Percentiles rank a stretch among this genome's conserved stretches.
Evolutionary conservation across 2,113 vertebrate genomes (phyloP).

Genomic region (Nannospalax galili): DNA sequence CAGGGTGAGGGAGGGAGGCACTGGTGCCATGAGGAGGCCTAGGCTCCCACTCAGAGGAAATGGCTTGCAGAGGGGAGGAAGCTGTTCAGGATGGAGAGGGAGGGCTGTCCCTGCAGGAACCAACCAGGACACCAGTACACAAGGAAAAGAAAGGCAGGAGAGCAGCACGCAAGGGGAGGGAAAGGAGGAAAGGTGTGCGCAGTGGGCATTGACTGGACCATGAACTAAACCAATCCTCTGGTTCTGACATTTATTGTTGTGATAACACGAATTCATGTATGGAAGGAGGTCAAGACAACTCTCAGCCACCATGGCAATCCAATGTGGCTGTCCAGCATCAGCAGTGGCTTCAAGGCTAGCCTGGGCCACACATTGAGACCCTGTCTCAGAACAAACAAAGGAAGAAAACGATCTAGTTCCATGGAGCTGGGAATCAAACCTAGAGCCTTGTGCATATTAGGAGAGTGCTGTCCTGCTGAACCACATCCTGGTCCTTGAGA

Average conservation of each 20-base stretch:
- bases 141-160: not conserved
- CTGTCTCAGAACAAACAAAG: not conserved
- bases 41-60: not conserved
- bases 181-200: too few species aligned
- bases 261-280: not conserved
- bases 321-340: not conserved
- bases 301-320: not conserved
- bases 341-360: not conserved
- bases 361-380: not conserved
- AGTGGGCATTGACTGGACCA: accelerated
- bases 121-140: not conserved
- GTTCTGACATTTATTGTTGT: not conserved
- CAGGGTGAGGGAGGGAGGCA: not conserved
- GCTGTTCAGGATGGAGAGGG: not conserved
- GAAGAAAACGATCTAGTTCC: not conserved
- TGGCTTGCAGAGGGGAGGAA: not conserved
- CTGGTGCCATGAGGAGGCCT: not conserved
- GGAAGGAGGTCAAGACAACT: not conserved
- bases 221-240: not conserved
- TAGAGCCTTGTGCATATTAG: not conserved
- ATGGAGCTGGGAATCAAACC: not conserved
- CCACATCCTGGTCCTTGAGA: not conserved
- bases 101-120: not conserved
- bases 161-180: not conserved
- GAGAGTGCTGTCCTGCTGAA: not conserved